These are phyloP conservation scores for Myripristis murdjan DNA, from an alignment of 2,797 vertebrate species.

Conservation along the genomic window DNA sequence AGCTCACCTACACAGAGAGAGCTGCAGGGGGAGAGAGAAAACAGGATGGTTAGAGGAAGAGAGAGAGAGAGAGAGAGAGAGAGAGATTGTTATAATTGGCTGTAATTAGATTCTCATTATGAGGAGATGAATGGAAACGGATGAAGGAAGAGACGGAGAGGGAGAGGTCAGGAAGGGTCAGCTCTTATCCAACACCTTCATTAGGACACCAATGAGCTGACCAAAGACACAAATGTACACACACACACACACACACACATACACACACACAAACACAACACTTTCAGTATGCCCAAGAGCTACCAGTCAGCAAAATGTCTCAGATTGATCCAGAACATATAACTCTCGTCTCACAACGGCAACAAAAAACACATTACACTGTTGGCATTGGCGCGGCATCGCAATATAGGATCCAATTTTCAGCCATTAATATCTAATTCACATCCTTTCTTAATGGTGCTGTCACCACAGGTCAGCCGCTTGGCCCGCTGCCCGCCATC, in stretches of 20 bases:
- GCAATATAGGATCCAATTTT: slow-evolving; percentile 4
- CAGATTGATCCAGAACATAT: slow-evolving; percentile 46
- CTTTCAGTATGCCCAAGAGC: slow-evolving; percentile 8
- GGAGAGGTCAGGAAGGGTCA: slow-evolving; percentile 75
- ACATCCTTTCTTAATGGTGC: neutral
- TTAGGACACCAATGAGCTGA: slow-evolving; percentile 71
- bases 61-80: slow-evolving; percentile 33
- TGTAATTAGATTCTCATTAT: slow-evolving; percentile 84
- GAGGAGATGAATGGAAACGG: slow-evolving; percentile 76
- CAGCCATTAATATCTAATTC: slow-evolving; percentile 10
- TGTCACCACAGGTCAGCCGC: neutral
- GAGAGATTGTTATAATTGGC: slow-evolving; percentile 78
- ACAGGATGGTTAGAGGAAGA: slow-evolving; percentile 11
- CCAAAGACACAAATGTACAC: slow-evolving; percentile 37
- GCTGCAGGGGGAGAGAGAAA: slow-evolving; percentile 24
- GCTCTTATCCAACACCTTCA: slow-evolving; percentile 80
- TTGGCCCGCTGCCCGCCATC: neutral
- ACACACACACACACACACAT: slow-evolving; percentile 17
- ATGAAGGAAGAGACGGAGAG: slow-evolving; percentile 73
- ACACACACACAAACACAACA: slow-evolving; percentile 22
- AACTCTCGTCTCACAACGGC: slow-evolving; percentile 23
- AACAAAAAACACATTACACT: slow-evolving; percentile 36
- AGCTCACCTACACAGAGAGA: slow-evolving; percentile 32
- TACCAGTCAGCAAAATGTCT: slow-evolving; percentile 39
- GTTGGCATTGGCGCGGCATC: neutral